Evolutionary conservation across 1,140 invertebrate species (phyloP).

Genomic region (Drosophila insularis): DNA sequence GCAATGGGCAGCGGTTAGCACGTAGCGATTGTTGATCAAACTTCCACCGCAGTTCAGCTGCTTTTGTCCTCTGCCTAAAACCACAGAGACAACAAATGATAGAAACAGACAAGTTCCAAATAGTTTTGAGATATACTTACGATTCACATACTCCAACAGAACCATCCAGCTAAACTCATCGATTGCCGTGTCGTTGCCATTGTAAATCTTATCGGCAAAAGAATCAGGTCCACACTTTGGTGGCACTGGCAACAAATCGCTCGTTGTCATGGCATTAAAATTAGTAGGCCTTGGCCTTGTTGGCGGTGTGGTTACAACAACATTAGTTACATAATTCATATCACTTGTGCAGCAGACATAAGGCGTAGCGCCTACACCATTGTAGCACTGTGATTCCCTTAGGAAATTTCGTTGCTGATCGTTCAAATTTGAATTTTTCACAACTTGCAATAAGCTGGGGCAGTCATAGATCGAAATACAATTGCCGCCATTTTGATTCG

Average conservation of each 20-base stretch:
- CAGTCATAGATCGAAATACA: conserved; percentile 76
- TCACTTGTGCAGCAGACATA: conserved; percentile 71
- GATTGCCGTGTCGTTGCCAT: conserved; percentile 81
- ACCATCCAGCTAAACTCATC: conserved; percentile 86
- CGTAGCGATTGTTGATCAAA: conserved; percentile 84
- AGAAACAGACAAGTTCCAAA: too few relatives aligned
- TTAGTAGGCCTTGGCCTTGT: conserved; percentile 8
- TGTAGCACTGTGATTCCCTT: conserved; percentile 51
- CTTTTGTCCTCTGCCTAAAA: conserved; percentile 44
- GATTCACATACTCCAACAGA: conserved; percentile 84
- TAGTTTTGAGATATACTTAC: conserved; percentile 40
- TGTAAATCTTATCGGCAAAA: conserved; percentile 65
- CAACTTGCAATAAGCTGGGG: conserved; percentile 42
- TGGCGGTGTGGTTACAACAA: conserved; percentile 9
- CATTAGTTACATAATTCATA: conserved; percentile 23
- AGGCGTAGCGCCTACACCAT: conserved; percentile 58
- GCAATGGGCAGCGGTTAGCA: conserved; percentile 93
- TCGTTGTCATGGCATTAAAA: conserved; percentile 10
- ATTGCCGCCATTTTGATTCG: conserved; percentile 54
- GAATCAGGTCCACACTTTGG: conserved; percentile 65
- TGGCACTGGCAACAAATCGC: conserved; percentile 51
- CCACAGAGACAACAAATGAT: too few relatives aligned
- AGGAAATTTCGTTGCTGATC: conserved; percentile 53
- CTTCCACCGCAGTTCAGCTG: conserved; percentile 85
- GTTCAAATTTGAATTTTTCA: conserved; percentile 30